Evolutionary conservation across 2,797 vertebrate species (phyloP).

Genomic region (Ptychadena robeensis): DNA sequence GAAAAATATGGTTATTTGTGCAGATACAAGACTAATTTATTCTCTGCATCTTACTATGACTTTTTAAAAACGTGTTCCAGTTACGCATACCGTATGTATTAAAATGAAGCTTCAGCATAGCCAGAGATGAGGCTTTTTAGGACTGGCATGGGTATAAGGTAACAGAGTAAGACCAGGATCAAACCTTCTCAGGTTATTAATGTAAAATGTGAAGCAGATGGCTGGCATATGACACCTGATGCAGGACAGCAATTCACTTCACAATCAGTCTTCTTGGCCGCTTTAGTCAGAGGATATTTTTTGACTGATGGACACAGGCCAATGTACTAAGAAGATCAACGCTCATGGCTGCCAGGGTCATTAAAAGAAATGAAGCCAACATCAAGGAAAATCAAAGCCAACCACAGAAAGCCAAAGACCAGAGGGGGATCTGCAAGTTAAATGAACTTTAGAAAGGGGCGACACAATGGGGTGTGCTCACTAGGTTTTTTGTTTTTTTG

Average conservation of each 20-base stretch:
- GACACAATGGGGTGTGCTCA: not conserved
- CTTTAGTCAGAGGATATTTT: not conserved
- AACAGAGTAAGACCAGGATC: not conserved
- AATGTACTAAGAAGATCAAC: slow-evolving; percentile 1
- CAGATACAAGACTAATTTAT: too few relatives aligned
- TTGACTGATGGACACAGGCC: not conserved
- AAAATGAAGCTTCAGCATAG: not conserved
- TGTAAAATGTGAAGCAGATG: not conserved
- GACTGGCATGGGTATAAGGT: not conserved
- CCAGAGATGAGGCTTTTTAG: not conserved
- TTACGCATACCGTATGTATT: too few relatives aligned
- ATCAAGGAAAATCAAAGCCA: not conserved
- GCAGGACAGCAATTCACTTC: not conserved
- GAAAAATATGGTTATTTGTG: too few relatives aligned
- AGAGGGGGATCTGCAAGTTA: not conserved
- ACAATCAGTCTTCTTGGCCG: not conserved
- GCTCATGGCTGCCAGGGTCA: slow-evolving; percentile 4
- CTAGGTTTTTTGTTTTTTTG: not conserved
- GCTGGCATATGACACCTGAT: not conserved
- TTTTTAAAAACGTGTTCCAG: too few relatives aligned
- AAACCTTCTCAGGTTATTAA: not conserved
- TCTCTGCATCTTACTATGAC: too few relatives aligned
- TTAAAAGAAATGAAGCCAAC: slow-evolving; percentile 1
- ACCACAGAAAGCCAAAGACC: not conserved
- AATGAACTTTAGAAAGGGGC: not conserved